Base-by-base conservation (phyloP, 2,888 invertebrate species). In the Orthonychiurus folsomi region DNA sequence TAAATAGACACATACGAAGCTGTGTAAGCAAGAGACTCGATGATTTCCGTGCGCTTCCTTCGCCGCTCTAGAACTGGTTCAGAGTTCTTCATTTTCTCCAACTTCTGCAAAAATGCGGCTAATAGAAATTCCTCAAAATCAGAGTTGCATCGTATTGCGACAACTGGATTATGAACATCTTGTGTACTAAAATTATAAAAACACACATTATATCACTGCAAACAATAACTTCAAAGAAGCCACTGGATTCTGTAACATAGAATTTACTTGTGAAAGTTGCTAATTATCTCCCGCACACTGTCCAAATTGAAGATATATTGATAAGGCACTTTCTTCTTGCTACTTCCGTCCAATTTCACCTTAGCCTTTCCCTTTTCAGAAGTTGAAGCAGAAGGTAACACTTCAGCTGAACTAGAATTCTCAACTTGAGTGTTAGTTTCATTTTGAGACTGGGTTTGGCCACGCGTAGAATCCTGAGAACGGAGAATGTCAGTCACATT, bases 61-160 rank as follows among this genome's bases (percentile, higher is more conserved):
- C 63, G 60, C 18, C 69, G 50, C 50, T 70, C 70, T 15, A 62
- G 48, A 3, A 68, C 21, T 20, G 59, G 21, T 58, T 69, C 66
- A 15, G 64, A 63, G 2, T 50, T 23, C 20, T 65, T 66, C 24
- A 70, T 53, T 5, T 50, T 59, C 1, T 59, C 54, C 1, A 69
- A 25, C 55, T 70, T 70, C 24, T 66, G 63, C 50, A 63, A 59
- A 20, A 68, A 24, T 5, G 61, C 56, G 20, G 37, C 18, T 3
- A 70, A 27, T 24, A 70, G n/a, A 28, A 64, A 63, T n/a, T 56
- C 59, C 25, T 70, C 68, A 57, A 69, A 70, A n/a, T n/a, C n/a
- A n/a, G n/a, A n/a, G n/a, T n/a, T n/a, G n/a, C n/a, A n/a, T n/a
- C n/a, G n/a, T n/a, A n/a, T n/a, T n/a, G n/a, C n/a, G n/a, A n/a